A percentile compares a stretch with the other conserved stretches of the same genome.
These are phyloP conservation scores for Narcine bancroftii DNA, from an alignment of 2,113 vertebrate species.

Conservation along the genomic window DNA sequence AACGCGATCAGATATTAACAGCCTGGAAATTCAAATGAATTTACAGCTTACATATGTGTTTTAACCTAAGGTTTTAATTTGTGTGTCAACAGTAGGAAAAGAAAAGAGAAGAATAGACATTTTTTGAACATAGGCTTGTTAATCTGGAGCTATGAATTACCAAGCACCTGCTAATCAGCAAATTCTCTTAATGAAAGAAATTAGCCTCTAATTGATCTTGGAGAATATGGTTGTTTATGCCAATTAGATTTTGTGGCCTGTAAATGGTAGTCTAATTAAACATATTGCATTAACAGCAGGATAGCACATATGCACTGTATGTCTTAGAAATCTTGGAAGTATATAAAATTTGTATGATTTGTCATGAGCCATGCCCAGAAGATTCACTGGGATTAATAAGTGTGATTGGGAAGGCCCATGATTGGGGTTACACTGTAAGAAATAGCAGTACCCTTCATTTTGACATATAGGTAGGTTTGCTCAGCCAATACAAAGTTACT, in stretches of 20 bases:
- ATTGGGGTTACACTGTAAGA: not conserved
- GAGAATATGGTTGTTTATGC: not conserved
- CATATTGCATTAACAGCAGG: not conserved
- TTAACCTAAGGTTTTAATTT: not conserved
- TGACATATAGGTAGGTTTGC: not conserved
- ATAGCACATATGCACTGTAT: not conserved
- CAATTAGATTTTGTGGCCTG: not conserved
- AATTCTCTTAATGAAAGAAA: not conserved
- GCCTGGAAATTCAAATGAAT: not conserved
- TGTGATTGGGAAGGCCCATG: not conserved
- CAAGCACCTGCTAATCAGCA: not conserved
- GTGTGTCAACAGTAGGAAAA: not conserved
- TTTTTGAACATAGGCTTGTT: not conserved
- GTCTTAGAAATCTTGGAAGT: not conserved
- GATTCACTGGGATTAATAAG: not conserved
- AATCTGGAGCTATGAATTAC: not conserved
- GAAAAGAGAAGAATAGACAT: not conserved
- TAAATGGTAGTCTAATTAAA: conserved; percentile 19
- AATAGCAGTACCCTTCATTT: not conserved
- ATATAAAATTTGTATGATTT: conserved; percentile 3
- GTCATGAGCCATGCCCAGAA: not conserved
- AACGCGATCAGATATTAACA: not conserved
- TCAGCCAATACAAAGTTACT: not conserved
- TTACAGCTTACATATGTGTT: not conserved
- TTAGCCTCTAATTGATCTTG: not conserved